Base-by-base conservation (phyloP, 2,888 invertebrate genomes). In the Cosmia pyralina region DNA sequence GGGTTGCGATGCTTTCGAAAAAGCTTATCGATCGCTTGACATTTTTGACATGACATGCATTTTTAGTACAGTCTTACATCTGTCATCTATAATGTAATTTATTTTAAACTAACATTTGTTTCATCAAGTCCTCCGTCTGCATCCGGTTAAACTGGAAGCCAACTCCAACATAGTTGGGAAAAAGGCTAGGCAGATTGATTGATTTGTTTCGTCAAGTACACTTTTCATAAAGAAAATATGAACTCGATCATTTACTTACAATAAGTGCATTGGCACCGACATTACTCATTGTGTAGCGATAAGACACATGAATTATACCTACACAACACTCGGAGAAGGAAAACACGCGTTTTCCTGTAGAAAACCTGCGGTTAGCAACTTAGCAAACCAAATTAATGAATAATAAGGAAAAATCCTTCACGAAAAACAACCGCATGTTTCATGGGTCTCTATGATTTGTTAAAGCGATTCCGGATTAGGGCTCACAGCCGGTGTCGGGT, bases 381-480 rank as follows among this genome's bases (percentile, higher is more conserved):
- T 77, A 55, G 57, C 53, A 60, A 82, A 70, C 70, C 66, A 77
- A 85, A 83, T 84, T 79, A 84, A 82, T 85, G 72, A 83, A 73
- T 72, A 85, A 83, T 76, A 78, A 80, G 76, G 75, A 75, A 75
- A 80, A 82, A 64, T 68, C 64, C 71, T 52, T 69, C 46, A 63
- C 50, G 65, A 62, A 73, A 75, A 77, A 75, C 53, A 72, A 74
- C 83, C 85, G 73, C 77, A 79, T 86, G 85, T 88, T 90, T 88
- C 87, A 86, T 81, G 84, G 79, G 86, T 79, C 85, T 88, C 87
- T 90, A 92, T 92, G 91, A 93, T 93, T 92, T 92, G 92, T 91
- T 88, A 89, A 87, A 90, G 85, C 88, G 90, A 89, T 91, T 88
- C 82, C 82, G 90, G 91, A 93, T 93, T 92, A 91, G 90, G 91